Conservation (phyloP, 2,113 vertebrate genomes). For the Neofelis nebulosa region DNA sequence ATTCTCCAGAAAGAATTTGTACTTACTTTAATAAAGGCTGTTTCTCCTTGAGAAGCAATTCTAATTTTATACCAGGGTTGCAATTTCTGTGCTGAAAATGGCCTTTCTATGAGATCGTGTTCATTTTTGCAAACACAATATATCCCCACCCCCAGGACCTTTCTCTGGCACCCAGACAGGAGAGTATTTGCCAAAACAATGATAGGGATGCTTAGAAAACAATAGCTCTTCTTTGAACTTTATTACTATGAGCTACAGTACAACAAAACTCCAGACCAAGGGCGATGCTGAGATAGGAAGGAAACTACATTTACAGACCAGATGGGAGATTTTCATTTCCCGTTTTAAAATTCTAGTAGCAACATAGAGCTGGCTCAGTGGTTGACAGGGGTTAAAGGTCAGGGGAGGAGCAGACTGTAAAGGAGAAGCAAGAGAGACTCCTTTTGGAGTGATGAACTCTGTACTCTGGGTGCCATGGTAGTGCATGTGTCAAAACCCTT, state of each 20-base stretch:
- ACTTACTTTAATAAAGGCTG: conserved; percentile 50
- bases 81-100: conserved; percentile 66
- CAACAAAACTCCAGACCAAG: not conserved
- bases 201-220: not conserved
- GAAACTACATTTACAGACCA: not conserved
- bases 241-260: not conserved
- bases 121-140: conserved; percentile 57
- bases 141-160: conserved; percentile 46
- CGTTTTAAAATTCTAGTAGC: not conserved
- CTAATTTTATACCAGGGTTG: conserved; percentile 67
- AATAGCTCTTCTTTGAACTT: not conserved
- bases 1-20: conserved; percentile 34
- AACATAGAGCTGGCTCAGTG: not conserved
- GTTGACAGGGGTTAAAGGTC: not conserved
- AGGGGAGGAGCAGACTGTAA: not conserved
- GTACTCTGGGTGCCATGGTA: not conserved
- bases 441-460: not conserved
- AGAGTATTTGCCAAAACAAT: conserved; percentile 16
- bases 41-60: conserved; percentile 60
- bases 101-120: conserved; percentile 50
- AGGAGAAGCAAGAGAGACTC: not conserved
- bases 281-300: not conserved
- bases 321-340: not conserved
- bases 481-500: not conserved
- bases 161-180: conserved; percentile 24